Percentiles rank a stretch among this genome's conserved stretches.
Conservation (phyloP, 2,888 invertebrate species). For the Candidula unifasciata region DNA sequence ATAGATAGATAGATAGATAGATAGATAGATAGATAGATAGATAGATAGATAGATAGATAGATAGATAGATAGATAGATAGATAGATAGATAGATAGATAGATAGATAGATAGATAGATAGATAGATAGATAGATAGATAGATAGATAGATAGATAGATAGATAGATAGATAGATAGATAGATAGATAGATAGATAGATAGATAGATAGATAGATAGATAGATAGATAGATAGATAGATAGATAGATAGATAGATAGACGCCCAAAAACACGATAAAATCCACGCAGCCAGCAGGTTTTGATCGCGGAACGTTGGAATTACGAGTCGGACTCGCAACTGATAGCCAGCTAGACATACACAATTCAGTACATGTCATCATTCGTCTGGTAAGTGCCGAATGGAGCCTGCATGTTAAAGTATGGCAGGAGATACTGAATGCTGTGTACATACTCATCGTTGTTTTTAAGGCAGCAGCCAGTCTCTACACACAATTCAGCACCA, state of each 20-base stretch:
- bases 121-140: neutral
- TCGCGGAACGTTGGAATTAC: no score
- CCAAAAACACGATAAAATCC: neutral
- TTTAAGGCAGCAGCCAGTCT: no score
- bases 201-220: neutral
- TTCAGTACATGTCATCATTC: no score
- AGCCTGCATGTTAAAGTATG: no score
- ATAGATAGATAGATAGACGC: no score
- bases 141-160: neutral
- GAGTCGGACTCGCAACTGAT: no score
- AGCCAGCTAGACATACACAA: no score
- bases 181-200: neutral
- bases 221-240: neutral
- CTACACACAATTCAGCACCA: neutral
- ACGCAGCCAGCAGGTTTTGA: no score
- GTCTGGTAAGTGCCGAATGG: no score
- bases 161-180: neutral
- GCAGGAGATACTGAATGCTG: no score
- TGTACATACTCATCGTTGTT: no score
- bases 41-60: neutral
- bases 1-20: neutral
- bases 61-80: neutral
- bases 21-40: neutral
- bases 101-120: neutral
- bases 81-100: no score